Base-by-base conservation (phyloP, 2,113 vertebrate genomes). In the Otocyon megalotis region DNA sequence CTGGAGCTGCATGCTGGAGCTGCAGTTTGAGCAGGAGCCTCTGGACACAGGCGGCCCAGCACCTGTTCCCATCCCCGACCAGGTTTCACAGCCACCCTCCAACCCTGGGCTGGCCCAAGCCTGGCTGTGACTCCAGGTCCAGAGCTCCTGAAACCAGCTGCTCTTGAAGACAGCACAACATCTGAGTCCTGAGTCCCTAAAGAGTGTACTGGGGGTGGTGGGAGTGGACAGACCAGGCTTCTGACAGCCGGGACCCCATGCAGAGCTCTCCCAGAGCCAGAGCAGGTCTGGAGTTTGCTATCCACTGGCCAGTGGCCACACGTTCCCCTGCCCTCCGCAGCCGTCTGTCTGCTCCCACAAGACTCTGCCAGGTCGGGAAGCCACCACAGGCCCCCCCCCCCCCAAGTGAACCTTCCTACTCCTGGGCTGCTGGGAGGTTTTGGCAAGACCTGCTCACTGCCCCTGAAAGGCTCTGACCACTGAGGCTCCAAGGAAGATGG, bases 161-260 rank as follows among this genome's bases (percentile, higher is more conserved):
- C 56, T 83, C 28, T 15, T 83, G 35, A 71, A 82, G 17, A 43
- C 8, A 20, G 26, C 54, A 43, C 8, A 20, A 14, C 54, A 37
- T 2, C 80, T 62, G n/a, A 69, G 28, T 72, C 28, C 20, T 22
- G 10, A 53, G 80, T 50, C 8, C 37, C 17, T 19, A 8, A 16
- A 13, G 35, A 50, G 58, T 7, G 20, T 14, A 4, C 3, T 5
- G 2, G 17, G 30, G 24, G 5, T 8, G 37, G 26, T 13, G 3
- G 37, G 11, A 69, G 37, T n/a, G 8, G 5, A 30, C 19, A 67
- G 50, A 35, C 13, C 71, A 24, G 62, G 37, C 43, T 58, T 10
- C 62, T 79, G 60, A 62, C 24, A 62, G 60, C 63, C 60, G 28
- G n/a, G 17, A 69, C 81, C 16, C 79, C 60, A 22, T 2, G 10